These are phyloP conservation scores for Sula dactylatra DNA, from an alignment of 2,113 vertebrate species.

Conservation along the genomic window DNA sequence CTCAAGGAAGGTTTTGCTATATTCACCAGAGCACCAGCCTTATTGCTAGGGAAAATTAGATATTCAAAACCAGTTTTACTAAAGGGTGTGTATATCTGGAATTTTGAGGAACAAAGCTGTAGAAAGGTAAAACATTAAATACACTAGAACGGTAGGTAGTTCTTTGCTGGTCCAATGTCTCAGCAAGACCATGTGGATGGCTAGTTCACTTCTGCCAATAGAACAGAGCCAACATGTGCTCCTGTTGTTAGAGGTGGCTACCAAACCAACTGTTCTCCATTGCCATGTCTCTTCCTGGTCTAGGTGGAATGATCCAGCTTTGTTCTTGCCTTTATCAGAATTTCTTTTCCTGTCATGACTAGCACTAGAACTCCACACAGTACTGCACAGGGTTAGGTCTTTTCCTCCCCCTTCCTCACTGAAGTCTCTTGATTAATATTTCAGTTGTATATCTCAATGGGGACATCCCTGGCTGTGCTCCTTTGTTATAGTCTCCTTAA, in stretches of 20 bases:
- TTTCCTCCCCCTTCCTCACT: neutral
- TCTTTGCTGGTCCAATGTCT: neutral
- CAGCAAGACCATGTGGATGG: neutral
- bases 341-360: neutral
- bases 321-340: neutral
- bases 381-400: neutral
- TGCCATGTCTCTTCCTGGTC: neutral
- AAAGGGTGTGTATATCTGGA: neutral
- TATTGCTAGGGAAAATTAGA: neutral
- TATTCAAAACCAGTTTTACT: neutral
- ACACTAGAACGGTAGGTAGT: accelerated
- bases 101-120: neutral
- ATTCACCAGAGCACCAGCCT: neutral
- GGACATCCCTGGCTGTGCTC: neutral
- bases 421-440: neutral
- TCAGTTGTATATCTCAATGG: neutral
- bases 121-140: neutral
- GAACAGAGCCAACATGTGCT: neutral
- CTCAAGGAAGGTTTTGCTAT: neutral
- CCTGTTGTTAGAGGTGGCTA: neutral
- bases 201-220: neutral
- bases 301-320: neutral
- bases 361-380: neutral
- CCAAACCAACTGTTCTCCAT: accelerated
- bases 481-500: neutral